Evolutionary conservation across 2,797 vertebrate species (phyloP).

Genomic region (Sphaeramia orbicularis): DNA sequence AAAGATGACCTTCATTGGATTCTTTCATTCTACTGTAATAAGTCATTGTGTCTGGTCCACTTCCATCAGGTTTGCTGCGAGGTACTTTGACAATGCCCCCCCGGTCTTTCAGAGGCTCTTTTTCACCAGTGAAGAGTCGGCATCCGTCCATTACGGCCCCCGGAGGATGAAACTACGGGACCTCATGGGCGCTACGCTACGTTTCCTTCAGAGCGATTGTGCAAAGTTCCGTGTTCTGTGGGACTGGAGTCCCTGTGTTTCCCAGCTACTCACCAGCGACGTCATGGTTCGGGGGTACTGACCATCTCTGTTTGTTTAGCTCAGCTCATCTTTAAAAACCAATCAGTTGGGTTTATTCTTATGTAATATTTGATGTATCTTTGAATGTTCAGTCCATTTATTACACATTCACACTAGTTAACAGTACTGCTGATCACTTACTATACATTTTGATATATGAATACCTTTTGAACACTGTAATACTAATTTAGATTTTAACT

Average conservation of each 20-base stretch:
- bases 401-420: background rate
- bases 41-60: background rate
- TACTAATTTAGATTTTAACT: no score
- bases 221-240: constrained; percentile 90
- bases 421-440: no score
- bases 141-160: constrained; percentile 91
- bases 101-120: constrained; percentile 98
- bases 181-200: constrained; percentile 95
- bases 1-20: no score
- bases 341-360: background rate
- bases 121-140: constrained; percentile 93
- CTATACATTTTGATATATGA: no score
- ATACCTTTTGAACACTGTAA: no score
- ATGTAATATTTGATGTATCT: no score
- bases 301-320: background rate
- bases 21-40: background rate
- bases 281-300: constrained; percentile 94
- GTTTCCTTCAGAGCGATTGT: constrained; percentile 91
- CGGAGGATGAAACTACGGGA: constrained; percentile 97
- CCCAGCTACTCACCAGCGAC: constrained; percentile 95
- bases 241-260: constrained; percentile 98
- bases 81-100: constrained; percentile 91
- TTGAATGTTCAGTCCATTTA: background rate
- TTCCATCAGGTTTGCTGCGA: constrained; percentile 90
- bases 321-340: background rate